phyloP scores from a whole-genome alignment of 2,888 invertebrate species.

The Mimas tiliae region DNA sequence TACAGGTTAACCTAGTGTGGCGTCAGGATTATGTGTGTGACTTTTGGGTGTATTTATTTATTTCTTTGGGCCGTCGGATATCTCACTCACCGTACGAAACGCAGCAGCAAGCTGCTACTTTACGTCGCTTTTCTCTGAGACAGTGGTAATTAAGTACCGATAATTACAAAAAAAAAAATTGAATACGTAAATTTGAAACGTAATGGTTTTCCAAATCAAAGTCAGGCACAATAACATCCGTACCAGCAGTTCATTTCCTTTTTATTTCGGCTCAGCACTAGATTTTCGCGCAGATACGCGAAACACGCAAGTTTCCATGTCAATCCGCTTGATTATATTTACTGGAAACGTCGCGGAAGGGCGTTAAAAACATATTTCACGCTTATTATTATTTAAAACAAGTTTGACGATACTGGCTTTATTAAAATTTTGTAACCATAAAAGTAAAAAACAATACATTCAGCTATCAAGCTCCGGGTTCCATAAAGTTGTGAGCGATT shows the following conservation, averaged over 20 bases:
- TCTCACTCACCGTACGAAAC: too few relatives aligned
- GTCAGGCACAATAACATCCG: conserved; percentile 7
- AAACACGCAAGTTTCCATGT: conserved; percentile 24
- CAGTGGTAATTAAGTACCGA: too few relatives aligned
- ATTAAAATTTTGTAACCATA: neutral
- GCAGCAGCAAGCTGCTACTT: too few relatives aligned
- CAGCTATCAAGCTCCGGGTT: too few relatives aligned
- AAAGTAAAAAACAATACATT: too few relatives aligned
- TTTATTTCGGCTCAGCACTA: conserved; percentile 13
- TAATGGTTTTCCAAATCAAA: conserved; percentile 19
- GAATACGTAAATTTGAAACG: neutral
- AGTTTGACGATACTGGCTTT: neutral
- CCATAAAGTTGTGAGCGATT: too few relatives aligned
- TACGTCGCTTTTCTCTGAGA: too few relatives aligned
- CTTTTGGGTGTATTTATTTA: too few relatives aligned
- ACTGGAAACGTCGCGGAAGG: conserved; percentile 19
- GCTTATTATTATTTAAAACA: conserved; percentile 10
- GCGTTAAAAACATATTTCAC: conserved; percentile 22
- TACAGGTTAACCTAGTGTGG: too few relatives aligned
- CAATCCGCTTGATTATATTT: conserved; percentile 21
- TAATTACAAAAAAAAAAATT: neutral
- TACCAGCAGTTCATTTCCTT: conserved; percentile 20
- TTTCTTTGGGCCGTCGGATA: too few relatives aligned
- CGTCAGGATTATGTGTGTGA: too few relatives aligned
- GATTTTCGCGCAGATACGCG: conserved; percentile 11